Base-by-base conservation (phyloP, 2,113 vertebrate genomes). In the Oryzias melastigma region DNA sequence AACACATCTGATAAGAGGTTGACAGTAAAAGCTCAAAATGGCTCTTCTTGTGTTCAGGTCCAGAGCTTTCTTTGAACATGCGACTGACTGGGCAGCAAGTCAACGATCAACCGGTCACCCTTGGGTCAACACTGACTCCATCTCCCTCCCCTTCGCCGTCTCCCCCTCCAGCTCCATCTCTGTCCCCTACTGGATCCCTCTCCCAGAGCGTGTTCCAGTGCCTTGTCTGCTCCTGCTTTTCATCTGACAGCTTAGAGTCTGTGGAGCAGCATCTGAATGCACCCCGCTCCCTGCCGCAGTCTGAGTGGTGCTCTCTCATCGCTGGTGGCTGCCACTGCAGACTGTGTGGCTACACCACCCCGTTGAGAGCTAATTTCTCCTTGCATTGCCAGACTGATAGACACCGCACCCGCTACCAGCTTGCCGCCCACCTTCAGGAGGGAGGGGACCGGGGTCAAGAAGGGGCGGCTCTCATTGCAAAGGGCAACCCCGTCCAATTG, bases 331-430 rank as follows among this genome's bases (percentile, higher is more conserved):
- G 96, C 85, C 94, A 97, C 89, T 99, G 97, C 89, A 94, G 94
- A 83, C 82, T 98, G 54, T 99, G 97, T 75, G 95, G 94, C 67
- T 99, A 99, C 86, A 98, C 95, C 89, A 99, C 96, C 0, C 96
- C 96, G 64, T 93, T 99, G 86, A 96, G 96, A 87, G 96, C 97
- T 64, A 99, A 99, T 90, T 99, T 99, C 89, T 96, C 98, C 80
- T 91, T 99, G 71, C 97, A 90, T 75, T 90, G 88, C 65, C 88
- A 90, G 80, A 88, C 88, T 17, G 88, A 89, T 62, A 65, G 98
- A 80, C 97, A 99, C 0, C 92, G 98, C 72, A 95, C 95, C 90
- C 93, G 97, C 12, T 97, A 94, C 92, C 97, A 99, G 90, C 93
- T 98, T 40, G 94, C 96, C 48, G 96, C 97, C 60, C 97, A 99